A percentile compares a stretch with the other conserved stretches of the same genome.
Conservation (phyloP, 2,797 vertebrate genomes). For the Platyrinchus mystaceus region DNA sequence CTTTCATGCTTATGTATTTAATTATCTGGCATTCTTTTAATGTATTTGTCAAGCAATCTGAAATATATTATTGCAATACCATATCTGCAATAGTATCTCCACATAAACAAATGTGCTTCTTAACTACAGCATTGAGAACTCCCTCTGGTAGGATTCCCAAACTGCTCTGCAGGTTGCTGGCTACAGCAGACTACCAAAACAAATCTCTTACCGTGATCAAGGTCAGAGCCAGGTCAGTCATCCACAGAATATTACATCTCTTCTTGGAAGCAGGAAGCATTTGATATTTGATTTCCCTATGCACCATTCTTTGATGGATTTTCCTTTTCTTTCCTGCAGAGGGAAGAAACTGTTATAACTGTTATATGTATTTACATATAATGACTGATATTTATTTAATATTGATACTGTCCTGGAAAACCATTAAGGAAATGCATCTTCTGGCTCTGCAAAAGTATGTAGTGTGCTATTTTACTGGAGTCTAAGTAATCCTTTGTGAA, state of each 20-base stretch:
- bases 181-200: slow-evolving; percentile 86
- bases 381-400: slow-evolving; percentile 48
- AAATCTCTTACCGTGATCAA: slow-evolving; percentile 86
- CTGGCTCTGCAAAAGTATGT: slow-evolving; percentile 22
- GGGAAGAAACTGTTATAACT: slow-evolving; percentile 53
- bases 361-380: slow-evolving; percentile 48
- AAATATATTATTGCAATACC: slow-evolving; percentile 57
- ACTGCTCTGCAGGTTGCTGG: slow-evolving; percentile 88
- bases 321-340: slow-evolving; percentile 56
- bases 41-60: slow-evolving; percentile 49
- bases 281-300: slow-evolving; percentile 73
- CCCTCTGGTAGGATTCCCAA: slow-evolving; percentile 85
- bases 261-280: slow-evolving; percentile 74
- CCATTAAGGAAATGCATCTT: slow-evolving; percentile 18
- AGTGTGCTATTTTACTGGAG: not conserved
- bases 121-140: slow-evolving; percentile 75
- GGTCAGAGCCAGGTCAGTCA: slow-evolving; percentile 86
- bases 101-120: slow-evolving; percentile 69
- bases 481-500: not conserved
- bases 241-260: slow-evolving; percentile 80
- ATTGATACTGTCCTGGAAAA: slow-evolving; percentile 2
- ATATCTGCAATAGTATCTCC: slow-evolving; percentile 63
- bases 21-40: slow-evolving; percentile 39
- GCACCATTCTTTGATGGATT: slow-evolving; percentile 75
- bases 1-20: slow-evolving; percentile 55